Evolutionary conservation across 2,113 vertebrate genomes (phyloP), one percentile per base, ranked within the genome.

Genomic region (Lepisosteus oculatus): DNA sequence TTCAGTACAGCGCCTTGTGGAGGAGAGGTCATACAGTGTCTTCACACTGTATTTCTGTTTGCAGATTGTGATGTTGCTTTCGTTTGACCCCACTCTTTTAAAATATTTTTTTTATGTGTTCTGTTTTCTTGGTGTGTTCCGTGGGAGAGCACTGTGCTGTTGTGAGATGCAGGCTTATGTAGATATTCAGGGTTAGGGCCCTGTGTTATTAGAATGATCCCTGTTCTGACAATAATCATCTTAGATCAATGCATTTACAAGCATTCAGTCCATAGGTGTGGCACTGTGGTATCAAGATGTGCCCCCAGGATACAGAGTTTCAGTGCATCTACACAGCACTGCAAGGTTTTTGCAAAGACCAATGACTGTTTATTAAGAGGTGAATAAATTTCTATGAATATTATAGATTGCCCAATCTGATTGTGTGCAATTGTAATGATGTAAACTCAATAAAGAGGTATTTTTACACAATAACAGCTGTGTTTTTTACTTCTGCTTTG

Each of bases 371-470:
- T 81, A 78, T 80, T 82, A 78, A 80, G 81, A 84, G 83, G 82
- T 80, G 76, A 80, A 80, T 81, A 74, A 78, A 84, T 85, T 86
- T 86, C 83, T 86, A 85, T 81, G 17, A 79, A 82, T 85, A 85
- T 83, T 84, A 86, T 76, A 81, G 81, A 81, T 86, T 86, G 84
- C 85, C 80, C 81, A 85, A 78, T 83, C 79, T 80, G 80, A 85
- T 84, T 79, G 84, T 87, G 87, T 84, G 85, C 82, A 85, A 85
- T 82, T 88, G 82, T 85, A 83, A 85, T 71, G 78, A 83, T 80
- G 84, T 83, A 85, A 85, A 86, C 83, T 82, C 82, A 85, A 88
- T 86, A 84, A 86, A 83, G 78, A 87, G 75, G 84, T 90, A 86
- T 90, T 90, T 90, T 90, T 89, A 87, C 87, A 88, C 85, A 84